Evolutionary conservation across 2,113 vertebrate species (phyloP).

Genomic region (Oryzias javanicus): DNA sequence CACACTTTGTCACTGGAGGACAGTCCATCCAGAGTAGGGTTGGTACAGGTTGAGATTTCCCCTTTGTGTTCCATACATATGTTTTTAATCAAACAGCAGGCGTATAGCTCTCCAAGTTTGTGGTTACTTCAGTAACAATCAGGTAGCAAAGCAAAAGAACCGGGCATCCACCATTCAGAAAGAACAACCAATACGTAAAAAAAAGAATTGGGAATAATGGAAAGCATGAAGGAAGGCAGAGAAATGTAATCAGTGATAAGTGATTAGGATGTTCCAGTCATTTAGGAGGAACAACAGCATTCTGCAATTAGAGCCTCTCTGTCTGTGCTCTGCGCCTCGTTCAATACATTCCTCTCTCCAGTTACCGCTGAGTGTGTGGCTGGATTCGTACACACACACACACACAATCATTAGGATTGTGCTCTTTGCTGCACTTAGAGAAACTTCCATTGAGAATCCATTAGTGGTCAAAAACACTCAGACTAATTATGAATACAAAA

Average conservation of each 20-base stretch:
- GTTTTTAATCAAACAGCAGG: conserved; percentile 25
- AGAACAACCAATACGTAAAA: conserved; percentile 17
- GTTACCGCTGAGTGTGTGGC: conserved; percentile 45
- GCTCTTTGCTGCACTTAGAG: conserved; percentile 64
- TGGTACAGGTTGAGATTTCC: conserved; percentile 17
- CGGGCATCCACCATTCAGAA: conserved; percentile 18
- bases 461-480: conserved; percentile 66
- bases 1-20: conserved; percentile 26
- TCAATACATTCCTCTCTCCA: conserved; percentile 51
- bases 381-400: conserved; percentile 33
- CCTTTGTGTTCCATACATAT: conserved; percentile 30
- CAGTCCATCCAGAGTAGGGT: conserved; percentile 10
- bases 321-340: conserved; percentile 26
- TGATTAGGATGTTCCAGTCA: conserved; percentile 57
- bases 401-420: conserved; percentile 62
- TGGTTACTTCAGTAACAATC: conserved; percentile 1
- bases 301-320: conserved; percentile 47
- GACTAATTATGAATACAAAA: conserved; percentile 65
- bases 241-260: conserved; percentile 61
- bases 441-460: conserved; percentile 65
- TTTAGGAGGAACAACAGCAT: conserved; percentile 54
- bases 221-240: conserved; percentile 23
- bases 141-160: conserved; percentile 23
- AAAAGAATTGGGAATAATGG: conserved; percentile 5
- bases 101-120: conserved; percentile 3